phyloP scores from a whole-genome alignment of 2,888 invertebrate species.

The Thereva nobilitata region DNA sequence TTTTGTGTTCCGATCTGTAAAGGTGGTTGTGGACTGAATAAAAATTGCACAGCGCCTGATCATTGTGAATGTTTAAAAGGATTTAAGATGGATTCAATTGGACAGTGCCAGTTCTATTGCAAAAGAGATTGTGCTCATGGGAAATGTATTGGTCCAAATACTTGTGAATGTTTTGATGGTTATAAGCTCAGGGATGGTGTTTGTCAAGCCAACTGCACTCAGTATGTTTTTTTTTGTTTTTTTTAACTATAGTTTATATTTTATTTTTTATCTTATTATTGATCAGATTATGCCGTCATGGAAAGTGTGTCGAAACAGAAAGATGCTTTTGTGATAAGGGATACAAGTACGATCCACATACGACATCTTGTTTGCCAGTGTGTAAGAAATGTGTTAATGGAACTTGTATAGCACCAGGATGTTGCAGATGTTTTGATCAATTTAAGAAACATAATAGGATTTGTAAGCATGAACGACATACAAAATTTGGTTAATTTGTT shows the following conservation, averaged over 20 bases:
- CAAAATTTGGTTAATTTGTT: background rate
- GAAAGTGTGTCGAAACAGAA: conserved; percentile 59
- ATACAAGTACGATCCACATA: conserved; percentile 44
- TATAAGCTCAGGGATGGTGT: conserved; percentile 56
- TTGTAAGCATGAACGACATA: conserved; percentile 16
- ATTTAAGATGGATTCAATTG: conserved; percentile 52
- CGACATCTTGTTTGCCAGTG: conserved; percentile 48
- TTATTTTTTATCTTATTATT: background rate
- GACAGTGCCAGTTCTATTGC: conserved; percentile 51
- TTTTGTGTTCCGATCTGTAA: conserved; percentile 67
- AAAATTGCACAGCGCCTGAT: conserved; percentile 56
- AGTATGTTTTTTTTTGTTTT: conserved; percentile 47
- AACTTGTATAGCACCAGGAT: conserved; percentile 49
- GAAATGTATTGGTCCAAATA: conserved; percentile 63
- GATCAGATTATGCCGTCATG: conserved; percentile 51
- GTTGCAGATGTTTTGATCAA: conserved; percentile 3
- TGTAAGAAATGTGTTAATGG: conserved; percentile 56
- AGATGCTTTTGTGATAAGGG: conserved; percentile 60
- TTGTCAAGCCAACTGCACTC: conserved; percentile 56
- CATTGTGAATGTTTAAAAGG: conserved; percentile 58
- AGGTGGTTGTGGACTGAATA: conserved; percentile 48
- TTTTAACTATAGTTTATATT: background rate
- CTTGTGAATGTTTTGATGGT: conserved; percentile 63
- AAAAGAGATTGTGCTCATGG: conserved; percentile 60
- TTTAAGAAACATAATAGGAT: conserved; percentile 3